Conservation (phyloP, 2,797 vertebrate species). For the Crax fasciolata region DNA sequence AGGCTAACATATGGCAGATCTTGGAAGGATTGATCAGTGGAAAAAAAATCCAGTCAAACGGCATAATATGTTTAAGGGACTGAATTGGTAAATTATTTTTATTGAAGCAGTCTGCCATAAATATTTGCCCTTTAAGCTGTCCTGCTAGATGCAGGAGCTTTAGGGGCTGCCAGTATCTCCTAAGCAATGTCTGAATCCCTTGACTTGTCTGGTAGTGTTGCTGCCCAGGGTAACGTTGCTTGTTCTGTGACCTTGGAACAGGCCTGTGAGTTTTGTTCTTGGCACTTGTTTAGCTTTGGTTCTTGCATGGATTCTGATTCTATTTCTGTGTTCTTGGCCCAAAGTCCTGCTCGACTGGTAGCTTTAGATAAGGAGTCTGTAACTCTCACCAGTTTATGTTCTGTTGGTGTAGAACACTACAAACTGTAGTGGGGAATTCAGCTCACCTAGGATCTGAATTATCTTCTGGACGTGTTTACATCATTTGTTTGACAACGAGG, state of each 20-base stretch:
- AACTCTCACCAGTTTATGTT: neutral
- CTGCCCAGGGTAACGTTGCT: neutral
- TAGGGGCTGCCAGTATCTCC: neutral
- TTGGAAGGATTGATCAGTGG: neutral
- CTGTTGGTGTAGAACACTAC: neutral
- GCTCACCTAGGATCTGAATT: neutral
- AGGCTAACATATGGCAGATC: neutral
- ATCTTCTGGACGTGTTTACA: neutral
- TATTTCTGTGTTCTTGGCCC: neutral
- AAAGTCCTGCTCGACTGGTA: neutral
- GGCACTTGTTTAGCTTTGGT: neutral
- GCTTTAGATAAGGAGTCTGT: neutral
- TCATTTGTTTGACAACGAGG: neutral
- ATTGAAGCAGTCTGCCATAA: neutral
- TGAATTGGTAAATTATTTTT: neutral
- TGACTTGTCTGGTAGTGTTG: neutral
- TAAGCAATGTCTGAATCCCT: neutral
- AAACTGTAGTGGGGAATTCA: neutral
- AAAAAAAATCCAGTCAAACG: neutral
- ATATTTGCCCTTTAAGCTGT: neutral
- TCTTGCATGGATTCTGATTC: neutral
- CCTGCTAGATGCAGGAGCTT: neutral
- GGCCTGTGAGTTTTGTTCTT: neutral
- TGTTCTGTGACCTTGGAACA: neutral
- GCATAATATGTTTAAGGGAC: neutral